Conservation (phyloP, 2,888 invertebrate genomes). For the Onthophagus sagittarius region DNA sequence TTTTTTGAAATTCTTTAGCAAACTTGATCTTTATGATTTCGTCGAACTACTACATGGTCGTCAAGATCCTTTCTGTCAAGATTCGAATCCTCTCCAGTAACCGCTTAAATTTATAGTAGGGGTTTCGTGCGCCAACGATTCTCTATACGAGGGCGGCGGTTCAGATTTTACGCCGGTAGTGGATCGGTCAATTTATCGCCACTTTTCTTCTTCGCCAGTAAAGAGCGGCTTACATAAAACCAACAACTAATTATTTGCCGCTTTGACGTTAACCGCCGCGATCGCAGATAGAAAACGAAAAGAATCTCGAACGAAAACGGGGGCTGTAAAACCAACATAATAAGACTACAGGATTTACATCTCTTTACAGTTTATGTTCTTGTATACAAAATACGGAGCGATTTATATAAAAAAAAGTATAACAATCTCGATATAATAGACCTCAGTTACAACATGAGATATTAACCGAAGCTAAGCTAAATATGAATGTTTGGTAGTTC, state of each 20-base stretch:
- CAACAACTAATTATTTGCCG: background rate
- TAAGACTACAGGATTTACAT: background rate
- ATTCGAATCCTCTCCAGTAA: background rate
- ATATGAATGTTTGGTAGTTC: too few relatives aligned
- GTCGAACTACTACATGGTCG: background rate
- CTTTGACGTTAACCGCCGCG: background rate
- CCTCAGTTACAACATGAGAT: too few relatives aligned
- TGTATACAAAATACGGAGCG: background rate
- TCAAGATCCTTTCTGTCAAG: background rate
- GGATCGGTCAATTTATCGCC: background rate
- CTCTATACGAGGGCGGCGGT: background rate
- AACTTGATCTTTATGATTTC: background rate
- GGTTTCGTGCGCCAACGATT: background rate
- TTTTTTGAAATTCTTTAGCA: background rate
- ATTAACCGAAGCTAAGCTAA: too few relatives aligned
- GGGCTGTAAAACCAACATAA: background rate
- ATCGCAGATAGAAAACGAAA: background rate
- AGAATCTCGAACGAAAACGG: background rate
- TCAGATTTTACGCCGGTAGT: background rate
- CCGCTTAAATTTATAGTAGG: background rate
- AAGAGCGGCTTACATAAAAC: background rate
- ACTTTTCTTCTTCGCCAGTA: background rate
- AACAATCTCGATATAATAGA: too few relatives aligned
- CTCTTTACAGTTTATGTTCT: background rate
- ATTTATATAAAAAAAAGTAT: background rate